Base-by-base conservation (phyloP, 2,888 invertebrate genomes). In the Plebejus melissa region DNA sequence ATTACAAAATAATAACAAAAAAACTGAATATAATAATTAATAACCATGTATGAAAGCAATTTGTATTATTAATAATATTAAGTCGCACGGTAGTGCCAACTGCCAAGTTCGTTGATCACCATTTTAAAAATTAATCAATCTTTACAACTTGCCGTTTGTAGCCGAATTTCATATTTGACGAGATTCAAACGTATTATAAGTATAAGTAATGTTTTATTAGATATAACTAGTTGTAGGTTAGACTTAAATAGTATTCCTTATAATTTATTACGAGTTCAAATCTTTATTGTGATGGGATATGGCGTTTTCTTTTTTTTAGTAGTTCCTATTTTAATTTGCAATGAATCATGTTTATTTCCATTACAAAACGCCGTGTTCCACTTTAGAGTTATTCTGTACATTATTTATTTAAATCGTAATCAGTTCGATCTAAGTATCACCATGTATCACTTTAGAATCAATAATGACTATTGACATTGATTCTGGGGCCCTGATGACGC, bases 171-270 rank as follows among this genome's bases (percentile, higher is more conserved):
- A 65, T 13, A 65, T 65, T 65, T 32, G 13, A 65, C 65, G 65
- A 65, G 65, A 65, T 65, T 65, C 13, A 65, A 65, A 32, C 54
- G 16, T 76, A 72, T 70, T 46, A 74, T 74, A 58, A 74, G 74
- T 71, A 75, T 88, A 88, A 85, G 82, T 84, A 75, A 75, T 75
- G n/a, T 28, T 75, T 57, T 11, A 70, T 38, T 41, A 75, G 54
- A 4, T n/a, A 50, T 38, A 69, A 16, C 7, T 70, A 75, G 54
- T 70, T 54, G 13, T 75, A 70, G 70, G 38, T 22, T 70, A 70
- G 69, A 69, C 36, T 75, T 69, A 82, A 86, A 88, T 87, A 91
- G 90, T 91, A 91, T 90, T 91, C 86, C 84, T 85, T 80, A 76
- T 78, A 84, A 82, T 80, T 79, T 81, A 80, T 82, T 81, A 82